phyloP scores from a whole-genome alignment of 1,140 invertebrate genomes.

The Sycophila sp. region DNA sequence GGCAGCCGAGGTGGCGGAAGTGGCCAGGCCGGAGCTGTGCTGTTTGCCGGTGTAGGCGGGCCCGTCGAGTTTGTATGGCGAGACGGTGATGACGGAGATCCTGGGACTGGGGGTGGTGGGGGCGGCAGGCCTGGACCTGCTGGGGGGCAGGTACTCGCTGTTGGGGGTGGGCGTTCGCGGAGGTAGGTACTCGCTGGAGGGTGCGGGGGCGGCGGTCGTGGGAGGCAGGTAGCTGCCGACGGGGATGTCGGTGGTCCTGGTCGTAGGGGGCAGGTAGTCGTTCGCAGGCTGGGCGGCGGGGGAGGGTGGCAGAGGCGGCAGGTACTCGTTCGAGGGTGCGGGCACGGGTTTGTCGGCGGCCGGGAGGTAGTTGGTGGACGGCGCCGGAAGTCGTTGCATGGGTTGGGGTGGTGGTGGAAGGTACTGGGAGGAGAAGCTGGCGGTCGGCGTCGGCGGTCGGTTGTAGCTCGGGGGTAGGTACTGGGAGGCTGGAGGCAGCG shows the following conservation, averaged over 20 bases:
- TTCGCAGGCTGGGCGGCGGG: conserved; percentile 21
- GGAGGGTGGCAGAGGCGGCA: not conserved
- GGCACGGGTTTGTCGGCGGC: not conserved
- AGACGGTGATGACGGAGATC: not conserved
- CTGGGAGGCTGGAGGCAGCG: not conserved
- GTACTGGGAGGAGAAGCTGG: conserved; percentile 31
- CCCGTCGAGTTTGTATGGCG: conserved; percentile 6
- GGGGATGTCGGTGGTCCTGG: not conserved
- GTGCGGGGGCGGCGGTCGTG: not conserved
- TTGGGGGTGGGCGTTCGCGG: not conserved
- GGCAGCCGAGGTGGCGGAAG: not conserved
- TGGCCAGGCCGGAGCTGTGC: not conserved
- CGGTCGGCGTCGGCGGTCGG: not conserved
- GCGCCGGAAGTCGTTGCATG: conserved; percentile 18
- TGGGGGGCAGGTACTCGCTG: conserved; percentile 9
- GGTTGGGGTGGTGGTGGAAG: conserved; percentile 19
- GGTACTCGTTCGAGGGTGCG: conserved; percentile 13
- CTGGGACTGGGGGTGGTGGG: not conserved
- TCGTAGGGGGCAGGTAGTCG: conserved; percentile 34
- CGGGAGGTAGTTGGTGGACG: conserved; percentile 34
- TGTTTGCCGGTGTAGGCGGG: not conserved
- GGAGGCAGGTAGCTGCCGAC: conserved; percentile 2
- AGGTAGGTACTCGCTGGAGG: not conserved
- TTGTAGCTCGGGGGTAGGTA: conserved; percentile 43
- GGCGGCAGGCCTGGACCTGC: not conserved